These are phyloP conservation scores for Chloromyia formosa DNA, from an alignment of 2,888 invertebrate species.

Conservation along the genomic window DNA sequence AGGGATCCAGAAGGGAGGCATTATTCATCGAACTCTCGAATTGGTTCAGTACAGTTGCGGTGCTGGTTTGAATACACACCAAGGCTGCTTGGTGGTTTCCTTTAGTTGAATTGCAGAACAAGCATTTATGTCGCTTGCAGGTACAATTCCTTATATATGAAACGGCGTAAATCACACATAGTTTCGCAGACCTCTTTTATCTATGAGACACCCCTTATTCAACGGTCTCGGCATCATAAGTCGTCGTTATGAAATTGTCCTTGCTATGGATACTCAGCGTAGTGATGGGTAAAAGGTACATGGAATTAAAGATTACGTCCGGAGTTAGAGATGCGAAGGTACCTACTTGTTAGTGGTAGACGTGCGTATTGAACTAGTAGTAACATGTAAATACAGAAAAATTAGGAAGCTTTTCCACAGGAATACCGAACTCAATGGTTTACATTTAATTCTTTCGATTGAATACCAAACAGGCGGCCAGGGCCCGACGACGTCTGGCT, in stretches of 20 bases:
- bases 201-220: conserved; percentile 20
- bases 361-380: no score
- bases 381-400: no score
- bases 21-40: conserved; percentile 38
- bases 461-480: no score
- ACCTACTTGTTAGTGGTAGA: no score
- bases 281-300: not conserved
- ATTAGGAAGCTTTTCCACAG: no score
- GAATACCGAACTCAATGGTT: no score
- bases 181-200: conserved; percentile 47
- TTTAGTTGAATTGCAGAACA: conserved; percentile 45
- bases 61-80: conserved; percentile 26
- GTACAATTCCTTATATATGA: conserved; percentile 47
- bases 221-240: conserved; percentile 19
- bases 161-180: conserved; percentile 47
- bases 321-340: no score
- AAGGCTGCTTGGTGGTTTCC: conserved; percentile 1
- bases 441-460: no score
- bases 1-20: conserved; percentile 23
- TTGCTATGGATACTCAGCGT: not conserved
- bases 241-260: conserved; percentile 15
- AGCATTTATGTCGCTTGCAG: conserved; percentile 49
- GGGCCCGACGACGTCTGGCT: no score
- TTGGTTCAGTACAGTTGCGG: conserved; percentile 6
- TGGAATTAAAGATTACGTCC: no score